A percentile compares a stretch with the other conserved stretches of the same genome.
phyloP scores from a whole-genome alignment of 2,113 vertebrate species.

The Penelope pileata region DNA sequence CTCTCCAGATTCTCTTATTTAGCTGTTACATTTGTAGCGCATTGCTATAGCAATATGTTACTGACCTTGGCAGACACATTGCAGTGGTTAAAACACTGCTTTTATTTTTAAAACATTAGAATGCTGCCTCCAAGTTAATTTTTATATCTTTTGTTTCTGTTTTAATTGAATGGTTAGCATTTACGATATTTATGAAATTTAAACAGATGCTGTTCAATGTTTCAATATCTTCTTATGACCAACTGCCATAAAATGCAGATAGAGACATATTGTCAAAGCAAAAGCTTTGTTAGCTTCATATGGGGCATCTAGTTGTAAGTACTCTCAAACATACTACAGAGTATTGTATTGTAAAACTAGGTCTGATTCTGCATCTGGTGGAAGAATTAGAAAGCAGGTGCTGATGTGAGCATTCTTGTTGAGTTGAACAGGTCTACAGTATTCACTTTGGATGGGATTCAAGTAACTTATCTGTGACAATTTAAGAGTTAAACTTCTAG shows the following conservation, averaged over 20 bases:
- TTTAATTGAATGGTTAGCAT: background rate
- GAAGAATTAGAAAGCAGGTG: background rate
- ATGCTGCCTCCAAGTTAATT: background rate
- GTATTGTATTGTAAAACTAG: background rate
- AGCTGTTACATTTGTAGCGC: background rate
- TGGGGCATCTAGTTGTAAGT: background rate
- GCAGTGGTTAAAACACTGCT: background rate
- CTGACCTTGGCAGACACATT: background rate
- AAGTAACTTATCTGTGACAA: background rate
- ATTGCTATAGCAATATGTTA: background rate
- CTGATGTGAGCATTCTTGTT: background rate
- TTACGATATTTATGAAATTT: background rate
- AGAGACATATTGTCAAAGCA: background rate
- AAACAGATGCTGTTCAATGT: background rate
- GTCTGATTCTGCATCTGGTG: background rate
- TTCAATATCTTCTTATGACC: background rate
- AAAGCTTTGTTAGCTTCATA: background rate
- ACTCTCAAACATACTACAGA: background rate
- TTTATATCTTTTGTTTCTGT: background rate
- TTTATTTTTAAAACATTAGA: background rate
- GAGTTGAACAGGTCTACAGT: background rate
- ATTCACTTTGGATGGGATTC: background rate
- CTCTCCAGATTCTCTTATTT: background rate
- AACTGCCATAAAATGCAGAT: background rate
- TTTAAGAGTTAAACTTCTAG: background rate